Base-by-base conservation (phyloP, 2,113 vertebrate genomes). In the Cichladusa arquata region DNA sequence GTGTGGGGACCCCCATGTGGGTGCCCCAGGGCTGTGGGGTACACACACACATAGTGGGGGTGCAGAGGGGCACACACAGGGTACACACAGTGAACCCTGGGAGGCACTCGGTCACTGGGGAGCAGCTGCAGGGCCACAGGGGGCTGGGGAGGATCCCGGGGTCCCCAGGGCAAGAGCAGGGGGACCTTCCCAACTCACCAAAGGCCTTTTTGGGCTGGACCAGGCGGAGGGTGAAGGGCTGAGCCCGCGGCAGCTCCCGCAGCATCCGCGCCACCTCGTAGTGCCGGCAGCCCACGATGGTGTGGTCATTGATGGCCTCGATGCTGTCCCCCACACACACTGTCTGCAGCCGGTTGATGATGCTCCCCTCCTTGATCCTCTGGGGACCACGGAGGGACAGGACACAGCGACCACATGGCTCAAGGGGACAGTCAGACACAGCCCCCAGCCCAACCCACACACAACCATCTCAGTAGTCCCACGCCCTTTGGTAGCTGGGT, bases 181-280 rank as follows among this genome's bases (percentile, higher is more conserved):
- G n/a, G 20, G 3, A 20, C 14, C 23, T 13, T 6, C 10, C 12
- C 1, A 0, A 73, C 99, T 99, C 96, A 99, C 99, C 99, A 0
- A 99, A 99, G 50, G 99, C 99, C 56, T 99, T 98, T 95, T 99
- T 99, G 36, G 99, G 99, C 87, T 98, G 99, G 44, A 99, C 99
- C 84, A 99, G 97, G 51, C 99, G 97, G 18, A 99, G 98, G 10
- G 99, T 99, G 97, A 99, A 99, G 9, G 99, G 98, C 51, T 98
- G 98, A 4, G 98, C 98, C 84, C 98, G 98, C 1, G 98, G 98
- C 90, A 99, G 98, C 93, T 99, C 99, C n/a, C 99, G 99, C 28
- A 99, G 97, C 99, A 99, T 99, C 96, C 99, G 98, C 24, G 99
- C 99, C 58, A 99, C 99, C 95, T 99, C 99, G 0, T 99, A 99